These are phyloP conservation scores for Porites cylindrica DNA, from an alignment of 92 coral and sea anemone genomes.

Conservation along the genomic window DNA sequence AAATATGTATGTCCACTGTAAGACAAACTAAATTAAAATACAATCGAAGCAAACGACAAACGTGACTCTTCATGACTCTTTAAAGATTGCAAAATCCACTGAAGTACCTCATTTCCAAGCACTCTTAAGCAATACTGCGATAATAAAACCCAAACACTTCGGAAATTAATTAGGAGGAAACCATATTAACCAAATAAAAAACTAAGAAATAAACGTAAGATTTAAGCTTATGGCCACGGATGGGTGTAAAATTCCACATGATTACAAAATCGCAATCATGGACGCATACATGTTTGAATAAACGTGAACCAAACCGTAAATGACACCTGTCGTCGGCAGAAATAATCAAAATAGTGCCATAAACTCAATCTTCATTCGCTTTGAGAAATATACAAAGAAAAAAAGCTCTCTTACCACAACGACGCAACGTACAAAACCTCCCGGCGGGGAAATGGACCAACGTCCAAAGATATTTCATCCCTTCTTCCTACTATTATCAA, in stretches of 20 bases:
- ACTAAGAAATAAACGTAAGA: not conserved
- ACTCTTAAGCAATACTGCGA: too few relatives aligned
- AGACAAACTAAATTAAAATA: too few relatives aligned
- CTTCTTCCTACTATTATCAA: not conserved
- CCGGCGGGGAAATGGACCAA: not conserved
- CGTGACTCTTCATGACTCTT: too few relatives aligned
- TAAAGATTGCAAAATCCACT: too few relatives aligned
- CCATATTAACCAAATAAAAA: not conserved
- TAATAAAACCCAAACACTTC: not conserved
- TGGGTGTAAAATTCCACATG: constrained; percentile 22
- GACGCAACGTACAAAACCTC: constrained; percentile 8
- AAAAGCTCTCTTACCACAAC: constrained; percentile 35
- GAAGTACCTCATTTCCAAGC: too few relatives aligned
- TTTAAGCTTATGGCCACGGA: not conserved
- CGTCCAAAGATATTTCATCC: constrained; percentile 24
- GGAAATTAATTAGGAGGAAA: not conserved
- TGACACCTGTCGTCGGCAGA: not conserved
- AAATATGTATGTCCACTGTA: too few relatives aligned
- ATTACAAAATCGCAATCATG: not conserved
- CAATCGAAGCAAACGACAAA: too few relatives aligned
- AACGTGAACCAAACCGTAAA: not conserved
- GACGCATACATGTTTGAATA: not conserved
- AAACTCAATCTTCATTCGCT: not conserved
- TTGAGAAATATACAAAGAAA: not conserved
- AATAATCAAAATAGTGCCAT: not conserved